These are phyloP conservation scores for Cardiocondyla obscurior DNA, from an alignment of 1,140 invertebrate species.

Conservation along the genomic window DNA sequence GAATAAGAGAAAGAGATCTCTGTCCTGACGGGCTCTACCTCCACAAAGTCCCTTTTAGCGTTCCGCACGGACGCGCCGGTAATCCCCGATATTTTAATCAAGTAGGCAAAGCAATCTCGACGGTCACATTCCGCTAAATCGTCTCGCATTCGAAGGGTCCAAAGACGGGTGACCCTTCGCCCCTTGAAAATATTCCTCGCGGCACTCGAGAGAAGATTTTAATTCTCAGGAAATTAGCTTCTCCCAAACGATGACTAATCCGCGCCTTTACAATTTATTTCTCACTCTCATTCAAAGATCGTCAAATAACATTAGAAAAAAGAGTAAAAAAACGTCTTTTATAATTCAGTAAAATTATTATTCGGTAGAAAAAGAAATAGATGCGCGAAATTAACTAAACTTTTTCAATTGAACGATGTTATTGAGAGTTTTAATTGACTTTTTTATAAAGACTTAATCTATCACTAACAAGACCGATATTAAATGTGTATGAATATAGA, in stretches of 20 bases:
- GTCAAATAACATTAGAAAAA: not conserved
- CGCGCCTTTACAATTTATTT: not conserved
- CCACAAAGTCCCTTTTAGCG: not conserved
- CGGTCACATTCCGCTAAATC: constrained; percentile 52
- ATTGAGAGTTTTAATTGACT: constrained; percentile 16
- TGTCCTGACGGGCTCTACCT: not conserved
- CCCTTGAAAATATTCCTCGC: not conserved
- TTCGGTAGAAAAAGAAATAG: not conserved
- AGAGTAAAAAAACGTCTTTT: not conserved
- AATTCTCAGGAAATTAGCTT: constrained; percentile 23
- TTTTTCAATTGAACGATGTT: not conserved
- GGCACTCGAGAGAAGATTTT: constrained; percentile 36
- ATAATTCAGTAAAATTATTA: not conserved
- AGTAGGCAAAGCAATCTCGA: constrained; percentile 59
- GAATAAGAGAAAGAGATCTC: not conserved
- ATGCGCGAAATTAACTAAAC: not conserved
- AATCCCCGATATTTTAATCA: constrained; percentile 65
- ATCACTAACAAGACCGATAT: not conserved
- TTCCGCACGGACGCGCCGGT: not conserved
- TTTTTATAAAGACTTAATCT: constrained; percentile 7
- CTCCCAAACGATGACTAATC: not conserved
- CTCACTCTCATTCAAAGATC: not conserved
- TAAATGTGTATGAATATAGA: too few relatives aligned
- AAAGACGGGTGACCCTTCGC: constrained; percentile 21
- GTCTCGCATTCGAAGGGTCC: constrained; percentile 10